phyloP scores from a whole-genome alignment of 2,888 invertebrate genomes.

The Ecliptopera silaceata region DNA sequence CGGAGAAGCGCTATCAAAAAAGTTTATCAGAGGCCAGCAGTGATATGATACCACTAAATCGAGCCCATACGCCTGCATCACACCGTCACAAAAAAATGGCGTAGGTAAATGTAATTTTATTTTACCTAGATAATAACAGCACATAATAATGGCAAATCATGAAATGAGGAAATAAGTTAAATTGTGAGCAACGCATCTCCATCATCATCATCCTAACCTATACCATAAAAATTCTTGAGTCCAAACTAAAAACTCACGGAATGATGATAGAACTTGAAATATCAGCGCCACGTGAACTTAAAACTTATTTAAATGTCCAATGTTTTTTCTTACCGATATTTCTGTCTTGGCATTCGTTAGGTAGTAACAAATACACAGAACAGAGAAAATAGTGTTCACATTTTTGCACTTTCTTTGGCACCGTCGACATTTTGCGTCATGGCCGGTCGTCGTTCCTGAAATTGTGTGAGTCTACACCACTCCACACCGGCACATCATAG shows the following conservation, averaged over 20 bases:
- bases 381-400: constrained; percentile 42
- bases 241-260: constrained; percentile 59
- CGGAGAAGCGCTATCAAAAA: constrained; percentile 51
- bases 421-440: constrained; percentile 54
- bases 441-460: constrained; percentile 69
- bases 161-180: too few relatives aligned
- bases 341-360: constrained; percentile 54
- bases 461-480: constrained; percentile 45
- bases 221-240: too few relatives aligned
- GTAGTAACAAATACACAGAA: constrained; percentile 43
- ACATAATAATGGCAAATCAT: too few relatives aligned
- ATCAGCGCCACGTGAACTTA: constrained; percentile 36
- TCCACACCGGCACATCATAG: constrained; percentile 50
- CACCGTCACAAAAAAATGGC: too few relatives aligned
- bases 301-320: constrained; percentile 46
- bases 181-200: too few relatives aligned
- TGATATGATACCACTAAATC: too few relatives aligned
- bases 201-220: too few relatives aligned
- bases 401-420: constrained; percentile 55
- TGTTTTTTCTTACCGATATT: constrained; percentile 46
- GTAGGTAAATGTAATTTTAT: too few relatives aligned
- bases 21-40: constrained; percentile 68
- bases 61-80: too few relatives aligned
- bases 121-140: too few relatives aligned
- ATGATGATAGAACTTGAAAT: constrained; percentile 53